Base-by-base conservation (phyloP, 2,113 vertebrate genomes). In the Onychorhynchus coronatus region DNA sequence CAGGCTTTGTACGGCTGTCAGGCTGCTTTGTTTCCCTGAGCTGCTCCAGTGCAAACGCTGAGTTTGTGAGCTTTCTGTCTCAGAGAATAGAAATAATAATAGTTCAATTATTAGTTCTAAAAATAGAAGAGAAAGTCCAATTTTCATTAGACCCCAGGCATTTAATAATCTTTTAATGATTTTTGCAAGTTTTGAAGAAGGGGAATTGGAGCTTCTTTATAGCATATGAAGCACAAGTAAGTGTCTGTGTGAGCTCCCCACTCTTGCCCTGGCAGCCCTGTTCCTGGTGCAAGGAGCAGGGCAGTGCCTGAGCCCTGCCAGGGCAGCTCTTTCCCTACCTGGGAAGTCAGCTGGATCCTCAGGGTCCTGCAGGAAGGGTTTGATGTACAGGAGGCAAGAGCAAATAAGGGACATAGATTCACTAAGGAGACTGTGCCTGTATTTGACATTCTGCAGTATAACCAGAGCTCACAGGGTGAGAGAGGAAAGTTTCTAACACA, bases 21-120 rank as follows among this genome's bases (percentile, higher is more conserved):
- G 72, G 46, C 70, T 71, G 52, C 89, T 81, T 94, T 92, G 82
- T 96, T 94, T 94, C 82, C 72, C 74, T 73, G 76, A 74, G 61
- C 80, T 89, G 65, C 86, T 88, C 19, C 1, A 5, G 23, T 80
- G 39, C 2, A 3, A 56, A 78, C 0, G 0, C 68, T 39, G 59
- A 47, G 52, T 91, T 93, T 81, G 56, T 67, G 89, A 95, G 50
- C 67, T 90, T 89, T 90, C 75, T 10, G 0, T 93, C 56, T 78
- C 59, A 58, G 35, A 44, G 42, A 77, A 53, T 21, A 81, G 59
- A 71, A 93, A 71, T 82, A 94, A 82, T 85, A 93, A 52, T 61
- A 56, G 53, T 79, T 94, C 66, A 85, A 25, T 94, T 85, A 88
- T 72, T 85, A 79, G 41, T 82, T 85, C 71, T 85, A 76, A 83